phyloP scores from a whole-genome alignment of 37 sponge, comb jelly and placozoan genomes.

The Petrosia ficiformis region DNA sequence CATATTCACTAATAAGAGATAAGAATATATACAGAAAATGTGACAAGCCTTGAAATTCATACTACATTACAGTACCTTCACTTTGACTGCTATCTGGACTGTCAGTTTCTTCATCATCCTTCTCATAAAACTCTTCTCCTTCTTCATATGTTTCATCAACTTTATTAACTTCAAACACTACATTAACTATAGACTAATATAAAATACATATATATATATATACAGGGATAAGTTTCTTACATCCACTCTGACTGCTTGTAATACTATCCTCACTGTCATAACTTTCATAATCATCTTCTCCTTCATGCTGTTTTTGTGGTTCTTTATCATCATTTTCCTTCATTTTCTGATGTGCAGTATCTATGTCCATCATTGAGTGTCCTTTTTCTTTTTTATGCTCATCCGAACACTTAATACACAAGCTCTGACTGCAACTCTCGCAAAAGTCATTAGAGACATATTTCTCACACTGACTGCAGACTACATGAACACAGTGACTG shows the following conservation, averaged over 20 bases:
- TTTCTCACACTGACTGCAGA: conserved; percentile 1
- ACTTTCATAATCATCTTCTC: not conserved
- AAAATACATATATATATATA: no score
- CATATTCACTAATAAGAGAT: no score
- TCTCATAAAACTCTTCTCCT: no score
- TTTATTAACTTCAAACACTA: not conserved
- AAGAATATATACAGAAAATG: no score
- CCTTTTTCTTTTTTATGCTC: not conserved
- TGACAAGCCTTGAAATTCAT: no score
- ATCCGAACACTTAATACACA: not conserved
- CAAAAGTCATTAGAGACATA: not conserved
- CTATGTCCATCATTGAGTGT: not conserved
- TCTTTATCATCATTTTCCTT: not conserved
- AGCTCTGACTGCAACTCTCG: not conserved
- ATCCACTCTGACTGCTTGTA: no score
- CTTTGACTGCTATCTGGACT: not conserved
- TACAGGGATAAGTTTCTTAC: no score
- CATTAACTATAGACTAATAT: no score
- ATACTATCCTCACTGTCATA: not conserved
- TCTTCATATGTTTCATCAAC: not conserved
- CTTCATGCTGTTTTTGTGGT: no score
- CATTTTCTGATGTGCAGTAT: not conserved
- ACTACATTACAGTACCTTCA: no score
- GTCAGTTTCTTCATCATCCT: not conserved
- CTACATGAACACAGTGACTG: not conserved